Conservation (phyloP, 2,797 vertebrate species). For the Cirrhinus mrigala region DNA sequence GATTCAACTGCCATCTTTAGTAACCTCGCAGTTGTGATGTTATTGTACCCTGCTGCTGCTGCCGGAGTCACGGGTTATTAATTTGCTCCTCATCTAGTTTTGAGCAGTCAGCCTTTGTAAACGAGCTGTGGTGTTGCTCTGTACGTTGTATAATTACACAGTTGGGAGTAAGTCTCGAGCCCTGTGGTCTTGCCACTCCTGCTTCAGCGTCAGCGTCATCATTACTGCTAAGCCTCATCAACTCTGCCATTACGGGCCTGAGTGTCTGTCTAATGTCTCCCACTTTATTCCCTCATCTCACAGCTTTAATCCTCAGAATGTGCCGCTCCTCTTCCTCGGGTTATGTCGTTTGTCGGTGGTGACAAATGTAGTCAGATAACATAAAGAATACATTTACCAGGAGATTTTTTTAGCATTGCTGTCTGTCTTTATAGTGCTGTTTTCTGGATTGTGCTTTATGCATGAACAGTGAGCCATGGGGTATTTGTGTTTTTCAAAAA, state of each 20-base stretch:
- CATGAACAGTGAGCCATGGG: not conserved
- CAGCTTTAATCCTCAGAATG: slow-evolving; percentile 51
- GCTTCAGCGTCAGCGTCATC: slow-evolving; percentile 38
- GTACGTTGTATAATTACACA: slow-evolving; percentile 57
- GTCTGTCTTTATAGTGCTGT: not conserved
- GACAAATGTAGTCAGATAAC: slow-evolving; percentile 8
- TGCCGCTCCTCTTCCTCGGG: slow-evolving; percentile 21
- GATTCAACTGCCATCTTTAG: slow-evolving; percentile 16
- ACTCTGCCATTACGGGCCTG: slow-evolving; percentile 45
- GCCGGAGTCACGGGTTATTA: slow-evolving; percentile 50
- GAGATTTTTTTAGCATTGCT: not conserved
- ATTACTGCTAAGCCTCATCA: slow-evolving; percentile 61
- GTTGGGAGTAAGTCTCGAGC: slow-evolving; percentile 52
- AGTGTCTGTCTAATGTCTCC: slow-evolving; percentile 54
- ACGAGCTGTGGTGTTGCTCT: slow-evolving; percentile 52
- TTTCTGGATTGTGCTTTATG: not conserved
- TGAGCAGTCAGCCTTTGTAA: slow-evolving; percentile 55
- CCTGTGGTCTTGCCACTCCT: slow-evolving; percentile 35
- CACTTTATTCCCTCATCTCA: slow-evolving; percentile 53
- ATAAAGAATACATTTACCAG: slow-evolving; percentile 9
- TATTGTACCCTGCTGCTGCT: slow-evolving; percentile 34
- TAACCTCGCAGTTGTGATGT: slow-evolving; percentile 18
- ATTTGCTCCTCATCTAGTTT: slow-evolving; percentile 50
- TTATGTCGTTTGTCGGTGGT: not conserved
- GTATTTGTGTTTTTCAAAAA: not conserved